Percentiles rank a stretch among this genome's conserved stretches.
These are phyloP conservation scores for Drosophila maculinotata DNA, from an alignment of 2,888 invertebrate genomes.

Conservation along the genomic window DNA sequence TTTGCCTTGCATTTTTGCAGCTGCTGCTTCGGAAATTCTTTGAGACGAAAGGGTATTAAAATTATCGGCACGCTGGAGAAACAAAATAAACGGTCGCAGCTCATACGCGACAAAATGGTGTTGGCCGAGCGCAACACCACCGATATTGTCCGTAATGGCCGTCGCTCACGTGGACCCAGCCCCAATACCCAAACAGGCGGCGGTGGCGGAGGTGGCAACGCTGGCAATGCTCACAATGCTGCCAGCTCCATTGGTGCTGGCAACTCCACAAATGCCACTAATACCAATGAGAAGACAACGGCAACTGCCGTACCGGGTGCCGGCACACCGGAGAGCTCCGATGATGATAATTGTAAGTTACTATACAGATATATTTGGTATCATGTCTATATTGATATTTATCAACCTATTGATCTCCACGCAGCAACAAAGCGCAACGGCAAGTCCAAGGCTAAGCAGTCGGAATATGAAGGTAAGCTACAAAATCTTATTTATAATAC, in stretches of 20 bases:
- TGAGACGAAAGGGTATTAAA: conserved; percentile 35
- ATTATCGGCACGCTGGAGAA: conserved; percentile 77
- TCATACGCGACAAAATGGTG: conserved; percentile 89
- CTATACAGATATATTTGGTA: background rate
- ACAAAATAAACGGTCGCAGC: conserved; percentile 82
- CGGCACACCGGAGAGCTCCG: conserved; percentile 92
- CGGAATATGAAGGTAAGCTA: conserved; percentile 84
- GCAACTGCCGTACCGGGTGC: conserved; percentile 68
- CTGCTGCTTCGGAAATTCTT: conserved; percentile 30
- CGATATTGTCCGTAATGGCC: conserved; percentile 93
- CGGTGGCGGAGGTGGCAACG: conserved; percentile 30
- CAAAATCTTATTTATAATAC: too few relatives aligned
- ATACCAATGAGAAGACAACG: conserved; percentile 51
- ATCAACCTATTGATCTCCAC: conserved; percentile 21
- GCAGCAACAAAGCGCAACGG: conserved; percentile 85
- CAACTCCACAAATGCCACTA: conserved; percentile 53
- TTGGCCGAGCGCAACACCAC: conserved; percentile 92
- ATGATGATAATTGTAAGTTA: conserved; percentile 92
- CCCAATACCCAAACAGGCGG: conserved; percentile 90
- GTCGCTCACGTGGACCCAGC: conserved; percentile 95
- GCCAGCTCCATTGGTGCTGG: conserved; percentile 39
- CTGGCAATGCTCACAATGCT: conserved; percentile 54
- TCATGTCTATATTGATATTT: conserved; percentile 1
- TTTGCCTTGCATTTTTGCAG: conserved; percentile 17
- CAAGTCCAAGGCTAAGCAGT: conserved; percentile 84